These are phyloP conservation scores for Euura saliciscinereae DNA, from an alignment of 1,140 invertebrate genomes.

Conservation along the genomic window DNA sequence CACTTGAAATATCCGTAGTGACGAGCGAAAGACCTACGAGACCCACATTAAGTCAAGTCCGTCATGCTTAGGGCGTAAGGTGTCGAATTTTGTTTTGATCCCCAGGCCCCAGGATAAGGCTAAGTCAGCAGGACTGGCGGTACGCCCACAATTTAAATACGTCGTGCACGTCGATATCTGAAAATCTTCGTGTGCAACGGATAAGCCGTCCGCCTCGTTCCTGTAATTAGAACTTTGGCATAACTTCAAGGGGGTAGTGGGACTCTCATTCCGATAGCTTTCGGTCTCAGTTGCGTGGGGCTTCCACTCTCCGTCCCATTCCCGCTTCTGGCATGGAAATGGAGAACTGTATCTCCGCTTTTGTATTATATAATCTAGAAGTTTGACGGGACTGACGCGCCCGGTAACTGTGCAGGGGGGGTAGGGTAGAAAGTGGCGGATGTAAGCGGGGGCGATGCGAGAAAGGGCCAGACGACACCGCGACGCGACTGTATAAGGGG, in stretches of 20 bases:
- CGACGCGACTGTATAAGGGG: not conserved
- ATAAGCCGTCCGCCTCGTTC: not conserved
- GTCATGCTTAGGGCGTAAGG: no score
- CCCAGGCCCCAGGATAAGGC: no score
- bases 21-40: no score
- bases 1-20: no score
- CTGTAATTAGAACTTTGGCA: not conserved
- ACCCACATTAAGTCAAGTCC: no score
- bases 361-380: conserved; percentile 41
- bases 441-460: not conserved
- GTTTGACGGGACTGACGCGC: conserved; percentile 31
- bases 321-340: conserved; percentile 19
- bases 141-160: no score
- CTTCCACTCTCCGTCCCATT: not conserved
- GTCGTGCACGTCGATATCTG: no score
- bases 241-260: not conserved
- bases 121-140: no score
- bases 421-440: not conserved
- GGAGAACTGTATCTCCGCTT: conserved; percentile 33
- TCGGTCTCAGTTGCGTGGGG: not conserved
- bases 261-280: not conserved
- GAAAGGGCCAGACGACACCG: conserved; percentile 14
- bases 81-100: no score
- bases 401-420: not conserved
- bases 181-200: no score